Evolutionary conservation across 1,140 invertebrate species (phyloP), one percentile per base, ranked within the genome.

Genomic region (Chlorops oryzae): DNA sequence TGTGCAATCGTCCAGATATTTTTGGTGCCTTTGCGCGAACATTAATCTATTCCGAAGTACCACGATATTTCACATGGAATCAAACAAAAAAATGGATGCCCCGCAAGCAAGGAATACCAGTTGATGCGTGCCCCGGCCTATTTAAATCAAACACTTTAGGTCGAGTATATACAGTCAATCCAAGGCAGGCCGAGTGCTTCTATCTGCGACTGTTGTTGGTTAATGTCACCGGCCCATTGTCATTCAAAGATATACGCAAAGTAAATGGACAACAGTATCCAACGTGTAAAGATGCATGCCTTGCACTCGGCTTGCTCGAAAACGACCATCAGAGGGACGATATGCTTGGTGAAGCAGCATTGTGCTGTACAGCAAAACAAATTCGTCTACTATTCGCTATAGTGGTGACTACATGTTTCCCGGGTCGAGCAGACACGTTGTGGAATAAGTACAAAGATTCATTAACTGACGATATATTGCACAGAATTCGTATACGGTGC

Each of bases 51-150:
- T 63, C 62, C 5, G 65, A 75, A 44, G 59, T 75, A 52, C 65
- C 72, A 60, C 37, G 28, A 13, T 73, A 70, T 59, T 73, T 63
- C 56, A 75, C 68, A 43, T 75, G 72, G 72, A 66, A 72, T 64
- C 17, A 27, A 52, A 63, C 60, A 54, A 62, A 60, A 41, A 69
- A 67, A 50, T 45, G 43, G 43, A 45, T 45, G 5, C 43, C 43
- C 43, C n/a, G n/a, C n/a, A n/a, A n/a, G 47, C 47, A 54, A 54
- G 47, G 47, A 27, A 28, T 47, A 40, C 47, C 47, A 54, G 47
- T 50, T 52, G 51, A 20, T 48, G 51, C 35, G 27, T 52, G 42
- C n/a, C 42, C 34, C 40, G n/a, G 21, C n/a, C 44, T 54, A 32
- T 49, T 54, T 47, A 52, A 54, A 41, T 50, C 59, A 35, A 51